Percentiles rank a stretch among this genome's conserved stretches.
Conservation (phyloP, 2,113 vertebrate genomes). For the Gymnarchus niloticus region DNA sequence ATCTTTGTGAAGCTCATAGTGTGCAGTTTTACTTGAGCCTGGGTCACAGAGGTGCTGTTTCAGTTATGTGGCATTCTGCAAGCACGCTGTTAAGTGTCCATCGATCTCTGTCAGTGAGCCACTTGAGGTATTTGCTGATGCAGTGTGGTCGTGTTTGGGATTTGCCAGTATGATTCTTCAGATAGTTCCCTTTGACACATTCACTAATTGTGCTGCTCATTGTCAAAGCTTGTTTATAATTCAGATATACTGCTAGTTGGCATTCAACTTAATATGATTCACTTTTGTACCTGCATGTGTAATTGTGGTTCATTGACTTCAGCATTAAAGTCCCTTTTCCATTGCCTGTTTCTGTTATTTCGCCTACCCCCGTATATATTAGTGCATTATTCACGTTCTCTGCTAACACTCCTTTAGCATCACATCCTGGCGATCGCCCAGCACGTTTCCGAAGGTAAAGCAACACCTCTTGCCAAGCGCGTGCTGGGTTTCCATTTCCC, state of each 20-base stretch:
- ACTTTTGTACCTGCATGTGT: background rate
- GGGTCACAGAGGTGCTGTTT: background rate
- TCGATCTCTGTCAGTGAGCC: background rate
- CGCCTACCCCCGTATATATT: constrained; percentile 17
- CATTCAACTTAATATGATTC: background rate
- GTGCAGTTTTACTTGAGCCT: background rate
- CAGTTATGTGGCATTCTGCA: background rate
- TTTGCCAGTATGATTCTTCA: background rate
- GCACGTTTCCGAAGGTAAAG: constrained; percentile 53
- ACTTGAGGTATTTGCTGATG: too few species aligned
- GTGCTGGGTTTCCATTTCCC: constrained; percentile 18
- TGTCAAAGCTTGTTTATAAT: background rate
- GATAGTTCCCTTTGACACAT: background rate
- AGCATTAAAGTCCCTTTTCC: background rate
- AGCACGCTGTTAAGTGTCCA: background rate
- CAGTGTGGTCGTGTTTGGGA: background rate
- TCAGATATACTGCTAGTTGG: background rate
- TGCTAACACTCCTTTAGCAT: background rate
- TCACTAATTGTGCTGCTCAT: background rate
- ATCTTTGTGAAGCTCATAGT: background rate
- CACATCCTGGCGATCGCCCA: constrained; percentile 6
- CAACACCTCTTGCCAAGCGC: constrained; percentile 8
- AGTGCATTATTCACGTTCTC: constrained; percentile 29
- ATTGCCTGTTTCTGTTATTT: background rate
- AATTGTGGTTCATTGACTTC: background rate